A percentile compares a stretch with the other conserved stretches of the same genome.
These are phyloP conservation scores for Sus scrofa DNA, from an alignment of 2,113 vertebrate genomes.

Conservation along the genomic window T2T-Sscrofa CM000816.6:73521001-73521500, in stretches of 20 bases:
- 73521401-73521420: no score
- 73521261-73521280: not conserved
- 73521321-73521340: no score
- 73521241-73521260: not conserved
- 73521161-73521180: not conserved
- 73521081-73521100: not conserved
- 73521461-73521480: no score
- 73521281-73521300: no score
- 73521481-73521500: no score
- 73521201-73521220: not conserved
- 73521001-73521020: not conserved
- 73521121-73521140: not conserved
- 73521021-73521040: rapidly evolving
- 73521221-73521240: not conserved
- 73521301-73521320: no score
- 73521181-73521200: not conserved
- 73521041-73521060: not conserved
- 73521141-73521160: not conserved
- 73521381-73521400: no score
- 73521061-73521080: no score
- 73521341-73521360: no score
- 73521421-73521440: no score
- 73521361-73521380: no score
- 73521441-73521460: no score
- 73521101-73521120: not conserved